Base-by-base conservation (phyloP, 37 sponge, comb jelly and placozoan species). In the Ianthella basta region DNA sequence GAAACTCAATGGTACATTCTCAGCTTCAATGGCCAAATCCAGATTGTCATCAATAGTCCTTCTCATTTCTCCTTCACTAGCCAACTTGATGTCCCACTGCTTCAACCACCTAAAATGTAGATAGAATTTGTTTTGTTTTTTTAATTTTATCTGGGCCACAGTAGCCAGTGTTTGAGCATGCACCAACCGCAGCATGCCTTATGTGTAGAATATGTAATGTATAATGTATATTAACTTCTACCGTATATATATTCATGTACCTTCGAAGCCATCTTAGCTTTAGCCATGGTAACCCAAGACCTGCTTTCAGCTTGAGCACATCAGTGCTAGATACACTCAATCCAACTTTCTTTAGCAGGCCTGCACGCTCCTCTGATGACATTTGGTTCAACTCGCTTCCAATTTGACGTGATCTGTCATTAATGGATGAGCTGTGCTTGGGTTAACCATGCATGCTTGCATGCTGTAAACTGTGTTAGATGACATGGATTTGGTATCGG, bases 71-170 rank as follows among this genome's bases (percentile, higher is more conserved):
- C 59, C 59, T 18, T 57, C 59, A 57, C 59, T 57, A 57, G 59
- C 59, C 59, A 18, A 18, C 59, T 57, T 57, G 18, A 57, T 57
- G 15, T 57, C 18, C 59, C 59, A 57, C 59, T 57, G 59, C 59
- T 57, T 57, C 59, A 57, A 20, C 59, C 59, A 57, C 59, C 59
- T 57, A 57, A 57, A n/a, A n/a, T n/a, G n/a, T n/a, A n/a, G n/a
- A n/a, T n/a, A n/a, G n/a, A n/a, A n/a, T n/a, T n/a, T n/a, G n/a
- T n/a, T n/a, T n/a, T n/a, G n/a, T n/a, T n/a, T n/a, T n/a, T n/a
- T n/a, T n/a, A n/a, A n/a, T n/a, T n/a, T n/a, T n/a, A n/a, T n/a
- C n/a, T n/a, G n/a, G n/a, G n/a, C n/a, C n/a, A n/a, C n/a, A n/a
- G n/a, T n/a, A n/a, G n/a, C n/a, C n/a, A n/a, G n/a, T n/a, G n/a